Evolutionary conservation across 1,140 invertebrate genomes (phyloP).

Genomic region (Tetraneura akinire): DNA sequence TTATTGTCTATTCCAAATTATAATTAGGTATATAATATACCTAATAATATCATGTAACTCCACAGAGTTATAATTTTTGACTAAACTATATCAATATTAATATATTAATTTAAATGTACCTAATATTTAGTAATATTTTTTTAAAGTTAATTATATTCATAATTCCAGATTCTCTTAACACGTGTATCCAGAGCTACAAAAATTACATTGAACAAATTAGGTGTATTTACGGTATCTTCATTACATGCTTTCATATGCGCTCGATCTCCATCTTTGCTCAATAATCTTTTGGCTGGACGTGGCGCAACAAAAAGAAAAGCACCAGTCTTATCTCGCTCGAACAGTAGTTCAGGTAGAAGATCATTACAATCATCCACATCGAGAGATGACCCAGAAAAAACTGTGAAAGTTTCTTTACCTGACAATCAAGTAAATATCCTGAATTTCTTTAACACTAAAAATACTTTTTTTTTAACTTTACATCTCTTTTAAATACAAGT

Average conservation of each 20-base stretch:
- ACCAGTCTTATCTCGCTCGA: constrained; percentile 84
- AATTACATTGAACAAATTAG: constrained; percentile 89
- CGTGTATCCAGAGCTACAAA: constrained; percentile 95
- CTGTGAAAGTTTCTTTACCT: constrained; percentile 85
- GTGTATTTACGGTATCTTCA: constrained; percentile 95
- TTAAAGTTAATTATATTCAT: constrained; percentile 4
- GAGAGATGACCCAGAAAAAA: constrained; percentile 80
- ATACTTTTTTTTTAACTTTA: too few species aligned
- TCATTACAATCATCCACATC: constrained; percentile 78
- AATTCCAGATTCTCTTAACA: constrained; percentile 83
- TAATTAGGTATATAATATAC: too few species aligned
- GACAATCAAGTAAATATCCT: constrained; percentile 75
- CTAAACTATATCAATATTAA: not conserved
- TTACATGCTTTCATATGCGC: constrained; percentile 98
- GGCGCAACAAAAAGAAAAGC: constrained; percentile 84
- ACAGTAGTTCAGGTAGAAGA: constrained; percentile 79
- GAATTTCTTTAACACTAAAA: too few species aligned
- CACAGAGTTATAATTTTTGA: not conserved
- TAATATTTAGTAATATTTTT: constrained; percentile 19
- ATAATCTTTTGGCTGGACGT: constrained; percentile 86
- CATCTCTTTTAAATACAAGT: too few species aligned
- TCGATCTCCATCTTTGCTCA: constrained; percentile 85
- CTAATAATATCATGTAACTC: too few species aligned
- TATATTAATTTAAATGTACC: not conserved
- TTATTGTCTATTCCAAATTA: too few species aligned